A percentile compares a stretch with the other conserved stretches of the same genome.
Evolutionary conservation across 2,888 invertebrate genomes (phyloP).

Genomic region (Ormyrus thymus): DNA sequence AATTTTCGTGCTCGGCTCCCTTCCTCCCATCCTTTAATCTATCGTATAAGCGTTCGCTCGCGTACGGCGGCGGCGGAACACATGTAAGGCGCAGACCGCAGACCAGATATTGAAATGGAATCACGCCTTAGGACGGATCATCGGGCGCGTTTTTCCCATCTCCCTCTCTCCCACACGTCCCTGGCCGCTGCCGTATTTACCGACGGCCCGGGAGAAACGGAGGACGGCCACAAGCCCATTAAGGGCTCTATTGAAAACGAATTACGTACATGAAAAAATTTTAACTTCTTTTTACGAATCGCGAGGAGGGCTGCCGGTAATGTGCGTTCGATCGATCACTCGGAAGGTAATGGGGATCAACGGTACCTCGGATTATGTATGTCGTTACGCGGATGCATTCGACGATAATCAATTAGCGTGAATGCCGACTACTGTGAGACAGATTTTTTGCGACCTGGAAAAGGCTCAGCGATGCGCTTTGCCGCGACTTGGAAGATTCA

Average conservation of each 20-base stretch:
- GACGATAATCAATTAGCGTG: conserved; percentile 44
- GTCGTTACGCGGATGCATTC: conserved; percentile 35
- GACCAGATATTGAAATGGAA: conserved; percentile 72
- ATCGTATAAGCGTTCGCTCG: conserved; percentile 19
- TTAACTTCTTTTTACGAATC: conserved; percentile 48
- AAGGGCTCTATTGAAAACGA: conserved; percentile 46
- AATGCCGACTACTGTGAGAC: conserved; percentile 30
- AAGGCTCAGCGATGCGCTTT: no score
- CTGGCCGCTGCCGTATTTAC: conserved; percentile 46
- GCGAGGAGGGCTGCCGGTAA: conserved; percentile 22
- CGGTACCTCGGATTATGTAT: conserved; percentile 23
- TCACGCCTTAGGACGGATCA: conserved; percentile 65
- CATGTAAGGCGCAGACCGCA: conserved; percentile 61
- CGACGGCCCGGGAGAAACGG: conserved; percentile 23
- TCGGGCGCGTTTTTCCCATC: conserved; percentile 31
- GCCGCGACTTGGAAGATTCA: no score
- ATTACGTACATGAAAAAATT: conserved; percentile 46
- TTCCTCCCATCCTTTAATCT: conserved; percentile 39
- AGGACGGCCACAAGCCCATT: conserved; percentile 5
- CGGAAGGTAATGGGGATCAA: conserved; percentile 24
- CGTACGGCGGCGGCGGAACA: conserved; percentile 32
- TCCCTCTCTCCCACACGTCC: conserved; percentile 27
- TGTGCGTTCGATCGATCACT: conserved; percentile 25
- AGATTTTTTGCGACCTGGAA: not conserved
- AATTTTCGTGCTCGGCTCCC: conserved; percentile 14